Percentiles rank a stretch among this genome's conserved stretches.
Evolutionary conservation across 2,113 vertebrate species (phyloP).

Genomic region (Andinoacara biseriatus): DNA sequence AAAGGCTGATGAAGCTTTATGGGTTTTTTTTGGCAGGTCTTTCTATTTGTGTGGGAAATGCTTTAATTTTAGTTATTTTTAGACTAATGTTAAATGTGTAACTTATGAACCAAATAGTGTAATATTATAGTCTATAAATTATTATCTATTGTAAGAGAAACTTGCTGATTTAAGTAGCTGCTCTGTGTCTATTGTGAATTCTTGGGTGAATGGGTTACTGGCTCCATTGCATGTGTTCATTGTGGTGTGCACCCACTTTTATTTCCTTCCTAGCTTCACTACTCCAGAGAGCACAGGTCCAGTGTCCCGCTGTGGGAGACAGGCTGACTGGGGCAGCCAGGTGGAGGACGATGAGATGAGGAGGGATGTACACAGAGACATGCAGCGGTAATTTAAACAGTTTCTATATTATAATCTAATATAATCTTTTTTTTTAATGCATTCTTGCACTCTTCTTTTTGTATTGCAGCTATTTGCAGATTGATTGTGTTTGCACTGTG

Average conservation of each 20-base stretch:
- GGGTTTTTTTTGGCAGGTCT: no score
- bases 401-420: background rate
- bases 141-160: no score
- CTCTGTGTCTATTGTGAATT: no score
- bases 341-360: conserved; percentile 92
- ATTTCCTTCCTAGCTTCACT: conserved; percentile 84
- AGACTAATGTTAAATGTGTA: background rate
- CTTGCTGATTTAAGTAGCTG: no score
- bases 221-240: background rate
- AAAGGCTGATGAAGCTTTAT: background rate
- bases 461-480: background rate
- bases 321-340: conserved; percentile 89
- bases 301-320: conserved; percentile 75
- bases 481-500: background rate
- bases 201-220: background rate
- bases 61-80: background rate
- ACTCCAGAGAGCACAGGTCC: conserved; percentile 90
- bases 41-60: background rate
- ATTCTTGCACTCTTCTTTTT: no score
- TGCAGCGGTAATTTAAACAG: conserved; percentile 84
- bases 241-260: background rate
- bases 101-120: no score
- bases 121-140: no score
- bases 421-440: background rate
- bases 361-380: conserved; percentile 86